Conservation (phyloP, 2,888 invertebrate species). For the Chymomyza caudatula region DNA sequence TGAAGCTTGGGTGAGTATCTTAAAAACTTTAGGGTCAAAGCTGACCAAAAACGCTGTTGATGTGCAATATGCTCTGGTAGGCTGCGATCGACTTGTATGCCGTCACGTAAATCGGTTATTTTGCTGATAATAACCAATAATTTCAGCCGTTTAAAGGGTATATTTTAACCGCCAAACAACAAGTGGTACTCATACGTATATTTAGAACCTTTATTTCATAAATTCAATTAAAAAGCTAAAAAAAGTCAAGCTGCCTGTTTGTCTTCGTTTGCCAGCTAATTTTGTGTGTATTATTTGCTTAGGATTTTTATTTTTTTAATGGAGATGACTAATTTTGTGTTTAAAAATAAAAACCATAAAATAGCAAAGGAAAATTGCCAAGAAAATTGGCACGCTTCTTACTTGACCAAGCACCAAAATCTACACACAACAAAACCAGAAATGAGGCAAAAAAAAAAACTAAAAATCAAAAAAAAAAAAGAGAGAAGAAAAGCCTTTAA, state of each 20-base stretch:
- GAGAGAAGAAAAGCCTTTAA: conserved; percentile 21
- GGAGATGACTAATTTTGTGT: conserved; percentile 55
- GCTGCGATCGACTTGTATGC: too few species aligned
- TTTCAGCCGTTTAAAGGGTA: too few species aligned
- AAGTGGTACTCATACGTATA: too few species aligned
- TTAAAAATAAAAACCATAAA: conserved; percentile 51
- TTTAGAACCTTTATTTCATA: too few species aligned
- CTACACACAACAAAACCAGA: conserved; percentile 9
- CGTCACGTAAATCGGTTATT: too few species aligned
- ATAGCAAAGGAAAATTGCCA: conserved; percentile 45
- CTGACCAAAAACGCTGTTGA: too few species aligned
- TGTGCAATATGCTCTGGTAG: too few species aligned
- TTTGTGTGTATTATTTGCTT: neutral
- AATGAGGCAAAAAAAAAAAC: conserved; percentile 12
- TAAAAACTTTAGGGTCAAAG: too few species aligned
- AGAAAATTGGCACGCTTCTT: conserved; percentile 68
- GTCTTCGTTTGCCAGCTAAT: neutral
- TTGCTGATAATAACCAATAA: too few species aligned
- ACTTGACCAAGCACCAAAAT: conserved; percentile 19
- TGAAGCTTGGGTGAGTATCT: too few species aligned
- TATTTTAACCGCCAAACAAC: too few species aligned
- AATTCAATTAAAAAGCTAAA: neutral
- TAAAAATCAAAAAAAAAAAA: conserved; percentile 5
- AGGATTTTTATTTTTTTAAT: neutral
- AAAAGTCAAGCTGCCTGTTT: neutral